Conservation (phyloP, 2,888 invertebrate genomes). For the Microplitis deprimator region DNA sequence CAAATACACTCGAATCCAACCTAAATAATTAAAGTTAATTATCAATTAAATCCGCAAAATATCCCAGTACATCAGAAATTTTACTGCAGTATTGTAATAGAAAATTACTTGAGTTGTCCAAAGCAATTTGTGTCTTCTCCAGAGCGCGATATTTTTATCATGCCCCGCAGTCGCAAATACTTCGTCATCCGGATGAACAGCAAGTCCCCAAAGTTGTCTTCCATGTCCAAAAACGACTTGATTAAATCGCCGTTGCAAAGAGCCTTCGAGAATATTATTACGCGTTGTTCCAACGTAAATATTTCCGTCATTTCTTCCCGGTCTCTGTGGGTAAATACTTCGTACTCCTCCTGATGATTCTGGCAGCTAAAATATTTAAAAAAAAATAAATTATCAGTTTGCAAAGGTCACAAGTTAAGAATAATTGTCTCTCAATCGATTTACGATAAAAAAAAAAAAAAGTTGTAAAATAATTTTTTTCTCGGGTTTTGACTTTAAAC, state of each 20-base stretch:
- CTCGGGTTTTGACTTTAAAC: too few relatives aligned
- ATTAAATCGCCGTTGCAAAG: slow-evolving; percentile 89
- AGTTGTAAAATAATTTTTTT: too few relatives aligned
- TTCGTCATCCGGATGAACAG: slow-evolving; percentile 92
- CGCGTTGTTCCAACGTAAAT: slow-evolving; percentile 92
- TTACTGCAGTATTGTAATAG: not conserved
- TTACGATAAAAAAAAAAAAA: too few relatives aligned
- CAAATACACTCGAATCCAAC: slow-evolving; percentile 91
- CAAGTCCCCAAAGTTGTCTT: slow-evolving; percentile 88
- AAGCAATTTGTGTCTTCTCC: slow-evolving; percentile 90
- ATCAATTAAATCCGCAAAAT: slow-evolving; percentile 6
- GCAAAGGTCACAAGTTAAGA: too few relatives aligned
- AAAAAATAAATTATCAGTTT: not conserved
- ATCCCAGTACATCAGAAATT: not conserved
- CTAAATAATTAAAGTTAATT: slow-evolving; percentile 65
- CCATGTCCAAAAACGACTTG: slow-evolving; percentile 91
- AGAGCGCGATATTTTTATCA: slow-evolving; percentile 90
- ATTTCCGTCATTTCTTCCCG: slow-evolving; percentile 90
- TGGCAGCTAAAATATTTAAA: slow-evolving; percentile 77
- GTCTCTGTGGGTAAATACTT: slow-evolving; percentile 89
- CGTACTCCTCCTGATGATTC: slow-evolving; percentile 91
- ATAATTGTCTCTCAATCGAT: too few relatives aligned
- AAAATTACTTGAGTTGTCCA: slow-evolving; percentile 85
- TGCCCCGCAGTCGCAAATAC: slow-evolving; percentile 93
- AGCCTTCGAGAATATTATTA: slow-evolving; percentile 92